A percentile compares a stretch with the other conserved stretches of the same genome.
phyloP scores from a whole-genome alignment of 1,140 invertebrate species.

The Drosophila eugracilis region DNA sequence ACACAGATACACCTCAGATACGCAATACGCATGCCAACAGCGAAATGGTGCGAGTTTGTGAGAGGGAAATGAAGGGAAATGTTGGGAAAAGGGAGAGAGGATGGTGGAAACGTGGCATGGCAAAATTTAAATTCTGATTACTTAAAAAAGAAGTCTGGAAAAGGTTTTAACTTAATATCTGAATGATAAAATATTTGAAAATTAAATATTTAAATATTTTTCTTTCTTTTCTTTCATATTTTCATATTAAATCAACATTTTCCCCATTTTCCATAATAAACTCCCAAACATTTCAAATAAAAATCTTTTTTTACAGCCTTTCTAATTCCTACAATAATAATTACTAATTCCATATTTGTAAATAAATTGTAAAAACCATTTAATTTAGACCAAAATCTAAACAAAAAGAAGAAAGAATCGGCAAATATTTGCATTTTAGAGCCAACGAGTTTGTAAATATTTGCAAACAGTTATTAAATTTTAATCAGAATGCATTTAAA shows the following conservation, averaged over 20 bases:
- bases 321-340: too few species aligned
- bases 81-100: not conserved
- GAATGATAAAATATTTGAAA: not conserved
- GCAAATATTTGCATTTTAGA: too few species aligned
- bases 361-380: too few species aligned
- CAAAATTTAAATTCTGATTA: conserved; percentile 35
- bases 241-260: too few species aligned
- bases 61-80: not conserved
- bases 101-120: conserved; percentile 25
- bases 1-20: conserved; percentile 71
- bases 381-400: not conserved
- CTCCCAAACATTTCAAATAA: too few species aligned
- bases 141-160: conserved; percentile 11
- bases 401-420: not conserved
- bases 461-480: not conserved
- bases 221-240: too few species aligned
- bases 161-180: not conserved
- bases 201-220: not conserved
- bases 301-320: too few species aligned
- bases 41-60: conserved; percentile 18
- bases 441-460: not conserved
- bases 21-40: conserved; percentile 53
- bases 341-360: too few species aligned
- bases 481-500: not conserved
- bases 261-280: too few species aligned